Conservation (phyloP, 2,888 invertebrate species). For the Stictocephala bisonia region DNA sequence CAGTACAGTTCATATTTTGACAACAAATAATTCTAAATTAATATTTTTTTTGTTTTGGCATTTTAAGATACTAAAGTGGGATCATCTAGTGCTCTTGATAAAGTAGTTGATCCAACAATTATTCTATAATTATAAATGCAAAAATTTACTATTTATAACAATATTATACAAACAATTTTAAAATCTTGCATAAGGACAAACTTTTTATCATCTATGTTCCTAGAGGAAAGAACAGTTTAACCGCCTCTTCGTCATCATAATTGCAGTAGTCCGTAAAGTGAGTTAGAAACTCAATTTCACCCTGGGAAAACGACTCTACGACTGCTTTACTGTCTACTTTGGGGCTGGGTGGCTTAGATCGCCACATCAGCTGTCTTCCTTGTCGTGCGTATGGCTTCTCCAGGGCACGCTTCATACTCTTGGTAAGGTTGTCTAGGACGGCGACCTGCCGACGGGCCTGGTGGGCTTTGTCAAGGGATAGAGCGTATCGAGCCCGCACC, state of each 20-base stretch:
- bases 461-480: constrained; percentile 44
- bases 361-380: constrained; percentile 42
- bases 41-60: too few relatives aligned
- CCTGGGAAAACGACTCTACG: neutral
- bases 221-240: constrained; percentile 44
- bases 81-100: too few relatives aligned
- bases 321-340: neutral
- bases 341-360: constrained; percentile 31
- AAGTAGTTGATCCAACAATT: too few relatives aligned
- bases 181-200: too few relatives aligned
- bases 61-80: too few relatives aligned
- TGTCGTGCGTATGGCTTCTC: constrained; percentile 44
- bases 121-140: too few relatives aligned
- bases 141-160: too few relatives aligned
- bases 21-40: too few relatives aligned
- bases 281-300: constrained; percentile 31
- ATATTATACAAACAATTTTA: too few relatives aligned
- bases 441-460: constrained; percentile 40
- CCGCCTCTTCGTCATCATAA: constrained; percentile 43
- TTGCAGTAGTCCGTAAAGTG: constrained; percentile 40
- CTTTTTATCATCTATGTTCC: neutral
- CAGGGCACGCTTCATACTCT: constrained; percentile 46
- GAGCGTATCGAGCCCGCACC: constrained; percentile 23
- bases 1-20: too few relatives aligned
- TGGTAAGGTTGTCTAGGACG: constrained; percentile 43